These are phyloP conservation scores for Boloria euphrosyne DNA, from an alignment of 2,888 invertebrate genomes.

Conservation along the genomic window DNA sequence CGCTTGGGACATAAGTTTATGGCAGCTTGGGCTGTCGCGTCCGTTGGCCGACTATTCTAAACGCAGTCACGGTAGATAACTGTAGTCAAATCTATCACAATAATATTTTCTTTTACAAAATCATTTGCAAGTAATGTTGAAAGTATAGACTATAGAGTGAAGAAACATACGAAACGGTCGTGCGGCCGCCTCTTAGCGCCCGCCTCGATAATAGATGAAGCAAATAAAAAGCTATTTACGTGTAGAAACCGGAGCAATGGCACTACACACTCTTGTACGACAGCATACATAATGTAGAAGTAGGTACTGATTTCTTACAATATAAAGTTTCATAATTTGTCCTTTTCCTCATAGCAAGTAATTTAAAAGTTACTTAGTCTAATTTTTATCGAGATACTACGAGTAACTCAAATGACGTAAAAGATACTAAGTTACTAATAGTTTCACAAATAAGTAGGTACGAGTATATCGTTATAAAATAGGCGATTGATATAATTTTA, in stretches of 20 bases:
- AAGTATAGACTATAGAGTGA: slow-evolving; percentile 21
- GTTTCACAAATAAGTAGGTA: too few species aligned
- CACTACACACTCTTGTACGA: neutral
- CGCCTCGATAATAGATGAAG: slow-evolving; percentile 30
- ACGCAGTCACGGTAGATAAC: neutral
- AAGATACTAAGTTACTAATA: too few species aligned
- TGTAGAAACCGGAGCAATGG: slow-evolving; percentile 38
- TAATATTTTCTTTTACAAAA: slow-evolving; percentile 16
- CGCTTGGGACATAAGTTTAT: too few species aligned
- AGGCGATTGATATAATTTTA: too few species aligned
- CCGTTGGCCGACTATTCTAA: too few species aligned
- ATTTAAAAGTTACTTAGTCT: too few species aligned
- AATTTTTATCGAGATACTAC: too few species aligned
- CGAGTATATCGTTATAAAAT: too few species aligned
- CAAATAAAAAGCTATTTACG: slow-evolving; percentile 41
- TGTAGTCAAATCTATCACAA: neutral
- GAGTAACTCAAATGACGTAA: too few species aligned
- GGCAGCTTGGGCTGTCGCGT: too few species aligned
- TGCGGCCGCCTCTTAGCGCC: slow-evolving; percentile 35
- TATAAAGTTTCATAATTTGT: neutral
- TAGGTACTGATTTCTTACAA: neutral
- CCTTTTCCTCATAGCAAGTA: too few species aligned
- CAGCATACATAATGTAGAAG: neutral
- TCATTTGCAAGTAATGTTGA: slow-evolving; percentile 22
- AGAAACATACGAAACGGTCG: slow-evolving; percentile 23